phyloP scores from a whole-genome alignment of 2,797 vertebrate species.

The Heliangelus exortis region DNA sequence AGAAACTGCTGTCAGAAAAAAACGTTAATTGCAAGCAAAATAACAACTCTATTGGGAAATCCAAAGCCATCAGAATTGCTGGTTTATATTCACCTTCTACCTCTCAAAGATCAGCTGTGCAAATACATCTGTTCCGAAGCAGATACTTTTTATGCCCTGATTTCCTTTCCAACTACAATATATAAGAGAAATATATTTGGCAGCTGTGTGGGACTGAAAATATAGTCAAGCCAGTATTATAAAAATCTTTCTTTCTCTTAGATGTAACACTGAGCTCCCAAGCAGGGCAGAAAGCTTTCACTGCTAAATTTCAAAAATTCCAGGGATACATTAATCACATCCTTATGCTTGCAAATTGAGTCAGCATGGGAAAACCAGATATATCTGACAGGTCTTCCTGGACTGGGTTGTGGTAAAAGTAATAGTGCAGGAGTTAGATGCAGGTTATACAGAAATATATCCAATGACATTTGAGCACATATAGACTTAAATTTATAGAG shows the following conservation, averaged over 20 bases:
- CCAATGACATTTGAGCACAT: background rate
- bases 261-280: background rate
- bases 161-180: slow-evolving; percentile 60
- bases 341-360: background rate
- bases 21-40: slow-evolving; percentile 51
- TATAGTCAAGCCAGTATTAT: background rate
- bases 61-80: slow-evolving; percentile 33
- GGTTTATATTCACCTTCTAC: slow-evolving; percentile 43
- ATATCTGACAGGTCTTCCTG: background rate
- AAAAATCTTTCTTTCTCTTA: background rate
- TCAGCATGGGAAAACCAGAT: background rate
- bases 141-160: background rate
- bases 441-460: background rate
- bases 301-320: background rate
- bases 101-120: slow-evolving; percentile 61
- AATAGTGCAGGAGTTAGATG: background rate
- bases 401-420: background rate
- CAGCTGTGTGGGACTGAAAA: slow-evolving; percentile 14
- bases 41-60: slow-evolving; percentile 35
- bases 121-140: slow-evolving; percentile 60
- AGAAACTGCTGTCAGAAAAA: slow-evolving; percentile 32
- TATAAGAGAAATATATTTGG: slow-evolving; percentile 30
- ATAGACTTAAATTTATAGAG: background rate
- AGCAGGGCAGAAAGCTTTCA: slow-evolving; percentile 17
- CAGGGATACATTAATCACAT: background rate